Conservation (phyloP, 1,140 invertebrate genomes). For the Meloidogyne floridensis region DNA sequence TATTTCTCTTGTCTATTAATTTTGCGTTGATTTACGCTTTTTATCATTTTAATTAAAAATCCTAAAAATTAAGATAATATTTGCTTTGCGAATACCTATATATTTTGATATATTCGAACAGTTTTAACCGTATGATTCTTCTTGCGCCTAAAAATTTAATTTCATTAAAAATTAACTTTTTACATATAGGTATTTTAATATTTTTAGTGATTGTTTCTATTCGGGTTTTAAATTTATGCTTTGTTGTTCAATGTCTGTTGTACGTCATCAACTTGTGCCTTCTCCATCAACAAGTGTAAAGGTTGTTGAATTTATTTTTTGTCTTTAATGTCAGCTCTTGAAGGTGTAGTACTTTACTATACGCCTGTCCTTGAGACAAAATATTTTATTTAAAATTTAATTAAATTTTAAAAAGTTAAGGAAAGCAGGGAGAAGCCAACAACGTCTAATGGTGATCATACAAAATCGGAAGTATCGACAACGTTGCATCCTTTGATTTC, state of each 20-base stretch:
- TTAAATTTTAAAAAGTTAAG: slow-evolving; percentile 1
- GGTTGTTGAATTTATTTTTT: not conserved
- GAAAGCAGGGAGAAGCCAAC: slow-evolving; percentile 11
- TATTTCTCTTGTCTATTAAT: too few species aligned
- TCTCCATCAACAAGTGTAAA: not conserved
- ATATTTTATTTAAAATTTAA: not conserved
- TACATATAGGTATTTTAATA: too few species aligned
- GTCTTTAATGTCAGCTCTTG: not conserved
- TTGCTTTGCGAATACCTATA: too few species aligned
- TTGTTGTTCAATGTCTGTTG: not conserved
- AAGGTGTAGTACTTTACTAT: too few species aligned
- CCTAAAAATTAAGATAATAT: too few species aligned
- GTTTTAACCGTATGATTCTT: too few species aligned
- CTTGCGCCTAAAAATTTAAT: too few species aligned
- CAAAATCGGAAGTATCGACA: not conserved
- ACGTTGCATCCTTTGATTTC: not conserved
- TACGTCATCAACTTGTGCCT: not conserved
- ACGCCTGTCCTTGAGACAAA: too few species aligned
- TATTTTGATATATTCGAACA: too few species aligned
- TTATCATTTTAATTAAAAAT: too few species aligned
- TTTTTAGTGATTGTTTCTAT: not conserved
- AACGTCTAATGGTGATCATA: not conserved
- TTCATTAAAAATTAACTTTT: too few species aligned
- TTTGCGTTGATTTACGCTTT: too few species aligned
- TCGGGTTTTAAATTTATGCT: not conserved